These are phyloP conservation scores for Hepsetus odoe DNA, from an alignment of 2,113 vertebrate species.

Conservation along the genomic window DNA sequence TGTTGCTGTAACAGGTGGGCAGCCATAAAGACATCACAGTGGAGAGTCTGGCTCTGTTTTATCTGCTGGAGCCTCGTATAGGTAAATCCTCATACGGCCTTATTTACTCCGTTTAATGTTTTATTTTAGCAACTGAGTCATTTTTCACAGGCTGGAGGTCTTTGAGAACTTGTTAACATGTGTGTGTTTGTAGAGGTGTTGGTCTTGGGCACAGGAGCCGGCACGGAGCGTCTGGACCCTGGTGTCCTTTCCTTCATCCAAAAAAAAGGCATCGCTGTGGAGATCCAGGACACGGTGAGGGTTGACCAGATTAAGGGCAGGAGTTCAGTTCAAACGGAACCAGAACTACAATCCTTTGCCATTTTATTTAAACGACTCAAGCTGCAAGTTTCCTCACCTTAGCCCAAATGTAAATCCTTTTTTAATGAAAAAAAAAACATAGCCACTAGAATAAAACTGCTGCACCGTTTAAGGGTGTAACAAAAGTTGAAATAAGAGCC, in stretches of 20 bases:
- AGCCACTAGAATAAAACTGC: too few relatives aligned
- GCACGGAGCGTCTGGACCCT: slow-evolving; percentile 78
- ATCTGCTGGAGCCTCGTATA: slow-evolving; percentile 86
- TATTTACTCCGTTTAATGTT: too few relatives aligned
- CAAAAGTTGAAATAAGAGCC: too few relatives aligned
- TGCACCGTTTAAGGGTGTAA: too few relatives aligned
- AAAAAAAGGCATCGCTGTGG: slow-evolving; percentile 85
- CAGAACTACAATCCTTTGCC: too few relatives aligned
- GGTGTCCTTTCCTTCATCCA: slow-evolving; percentile 75
- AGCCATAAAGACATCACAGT: slow-evolving; percentile 81
- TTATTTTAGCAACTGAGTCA: too few relatives aligned
- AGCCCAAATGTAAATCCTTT: too few relatives aligned
- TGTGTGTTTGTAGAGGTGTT: slow-evolving; percentile 82
- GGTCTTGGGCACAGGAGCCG: slow-evolving; percentile 89
- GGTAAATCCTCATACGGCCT: slow-evolving; percentile 69
- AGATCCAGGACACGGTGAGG: slow-evolving; percentile 94
- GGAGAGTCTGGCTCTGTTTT: slow-evolving; percentile 89
- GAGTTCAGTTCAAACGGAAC: not conserved
- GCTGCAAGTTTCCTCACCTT: too few relatives aligned
- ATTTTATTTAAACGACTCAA: too few relatives aligned
- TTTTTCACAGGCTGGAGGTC: too few relatives aligned
- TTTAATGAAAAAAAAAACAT: too few relatives aligned
- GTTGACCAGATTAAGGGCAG: not conserved
- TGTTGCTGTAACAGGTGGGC: slow-evolving; percentile 77
- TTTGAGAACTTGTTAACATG: not conserved